These are phyloP conservation scores for Thunnus maccoyii DNA, from an alignment of 2,113 vertebrate genomes.

Conservation along the genomic window DNA sequence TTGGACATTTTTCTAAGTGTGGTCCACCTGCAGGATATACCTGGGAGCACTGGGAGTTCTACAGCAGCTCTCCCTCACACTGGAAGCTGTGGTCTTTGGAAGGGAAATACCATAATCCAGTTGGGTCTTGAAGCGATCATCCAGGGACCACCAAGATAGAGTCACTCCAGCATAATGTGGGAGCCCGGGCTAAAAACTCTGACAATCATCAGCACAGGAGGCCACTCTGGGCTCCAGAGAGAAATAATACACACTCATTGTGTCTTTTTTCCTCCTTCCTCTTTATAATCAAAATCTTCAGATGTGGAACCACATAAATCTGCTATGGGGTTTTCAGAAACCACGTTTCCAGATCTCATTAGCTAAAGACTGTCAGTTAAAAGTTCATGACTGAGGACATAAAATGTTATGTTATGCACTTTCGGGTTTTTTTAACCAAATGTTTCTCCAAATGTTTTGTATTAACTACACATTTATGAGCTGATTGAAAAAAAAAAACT, in stretches of 20 bases:
- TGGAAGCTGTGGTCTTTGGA: conserved; percentile 71
- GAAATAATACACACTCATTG: conserved; percentile 42
- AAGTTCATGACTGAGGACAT: conserved; percentile 21
- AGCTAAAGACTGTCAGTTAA: conserved; percentile 38
- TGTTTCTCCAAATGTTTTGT: conserved; percentile 52
- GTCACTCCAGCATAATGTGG: conserved; percentile 44
- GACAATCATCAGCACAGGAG: conserved; percentile 53
- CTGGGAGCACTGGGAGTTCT: neutral
- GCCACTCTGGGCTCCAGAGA: conserved; percentile 21
- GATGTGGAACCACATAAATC: conserved; percentile 64
- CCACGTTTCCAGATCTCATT: conserved; percentile 66
- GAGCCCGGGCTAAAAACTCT: conserved; percentile 32
- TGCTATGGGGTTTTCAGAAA: conserved; percentile 50
- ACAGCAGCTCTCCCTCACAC: conserved; percentile 34
- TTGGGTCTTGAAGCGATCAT: conserved; percentile 69
- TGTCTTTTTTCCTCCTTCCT: conserved; percentile 19
- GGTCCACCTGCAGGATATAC: conserved; percentile 26
- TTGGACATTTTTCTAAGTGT: neutral
- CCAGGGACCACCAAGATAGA: conserved; percentile 70
- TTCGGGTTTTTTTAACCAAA: conserved; percentile 25
- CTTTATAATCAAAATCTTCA: conserved; percentile 47
- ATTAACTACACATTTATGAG: conserved; percentile 34
- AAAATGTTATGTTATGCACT: conserved; percentile 35
- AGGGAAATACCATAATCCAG: conserved; percentile 66
- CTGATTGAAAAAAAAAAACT: neutral